Percentiles rank a stretch among this genome's conserved stretches.
These are phyloP conservation scores for Cantharis rustica DNA, from an alignment of 2,888 invertebrate species.

Conservation along the genomic window DNA sequence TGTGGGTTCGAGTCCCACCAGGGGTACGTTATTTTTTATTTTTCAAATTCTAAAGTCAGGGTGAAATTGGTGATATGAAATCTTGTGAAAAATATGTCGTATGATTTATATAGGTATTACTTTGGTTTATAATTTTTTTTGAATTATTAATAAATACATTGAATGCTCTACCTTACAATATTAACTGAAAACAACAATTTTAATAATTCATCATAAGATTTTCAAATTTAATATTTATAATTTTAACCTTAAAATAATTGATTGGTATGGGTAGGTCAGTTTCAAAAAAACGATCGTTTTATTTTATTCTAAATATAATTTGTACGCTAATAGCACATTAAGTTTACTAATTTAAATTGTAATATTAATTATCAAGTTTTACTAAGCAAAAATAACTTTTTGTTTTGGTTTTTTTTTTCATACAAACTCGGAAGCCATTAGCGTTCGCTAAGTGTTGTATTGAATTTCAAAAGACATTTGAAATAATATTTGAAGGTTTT, in stretches of 20 bases:
- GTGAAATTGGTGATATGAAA: too few relatives aligned
- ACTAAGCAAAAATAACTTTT: not conserved
- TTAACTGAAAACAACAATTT: not conserved
- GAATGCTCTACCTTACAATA: too few relatives aligned
- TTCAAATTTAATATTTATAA: not conserved
- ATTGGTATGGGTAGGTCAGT: not conserved
- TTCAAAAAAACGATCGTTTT: not conserved
- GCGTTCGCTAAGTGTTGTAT: not conserved
- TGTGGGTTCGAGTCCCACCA: conserved; percentile 87
- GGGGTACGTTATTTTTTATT: conserved; percentile 66
- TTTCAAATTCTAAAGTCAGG: not conserved
- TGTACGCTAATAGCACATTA: not conserved
- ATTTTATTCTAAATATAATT: not conserved
- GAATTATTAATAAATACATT: too few relatives aligned
- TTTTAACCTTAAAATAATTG: not conserved
- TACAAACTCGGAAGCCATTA: not conserved
- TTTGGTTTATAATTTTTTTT: too few relatives aligned
- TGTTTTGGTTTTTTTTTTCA: not conserved
- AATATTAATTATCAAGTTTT: not conserved
- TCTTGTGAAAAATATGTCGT: too few relatives aligned
- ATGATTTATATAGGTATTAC: too few relatives aligned
- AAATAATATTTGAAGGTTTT: not conserved
- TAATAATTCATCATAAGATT: not conserved
- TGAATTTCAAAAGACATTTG: not conserved
- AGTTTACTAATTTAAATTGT: not conserved